Evolutionary conservation across 2,797 vertebrate genomes (phyloP).

Genomic region (Decapterus maruadsi): DNA sequence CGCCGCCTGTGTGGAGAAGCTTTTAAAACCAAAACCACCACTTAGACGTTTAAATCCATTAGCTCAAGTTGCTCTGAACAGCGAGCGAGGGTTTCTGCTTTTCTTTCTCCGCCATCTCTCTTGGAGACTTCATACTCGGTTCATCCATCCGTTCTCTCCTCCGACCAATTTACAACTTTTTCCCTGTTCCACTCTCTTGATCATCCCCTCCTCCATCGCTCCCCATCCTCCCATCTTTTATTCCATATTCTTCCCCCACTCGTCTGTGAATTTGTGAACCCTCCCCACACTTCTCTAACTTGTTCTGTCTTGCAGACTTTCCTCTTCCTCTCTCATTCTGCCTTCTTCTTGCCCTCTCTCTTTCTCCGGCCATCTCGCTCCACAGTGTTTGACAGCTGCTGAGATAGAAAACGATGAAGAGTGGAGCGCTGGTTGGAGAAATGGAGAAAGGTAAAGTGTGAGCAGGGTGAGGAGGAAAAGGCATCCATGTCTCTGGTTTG

Average conservation of each 20-base stretch:
- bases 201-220: neutral
- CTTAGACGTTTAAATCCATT: neutral
- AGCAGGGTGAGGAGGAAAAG: neutral
- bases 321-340: neutral
- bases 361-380: neutral
- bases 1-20: neutral
- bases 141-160: conserved; percentile 14
- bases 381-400: conserved; percentile 22
- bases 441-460: neutral
- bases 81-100: neutral
- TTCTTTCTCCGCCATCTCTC: neutral
- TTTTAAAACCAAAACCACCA: neutral
- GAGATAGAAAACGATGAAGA: neutral
- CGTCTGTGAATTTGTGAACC: neutral
- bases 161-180: conserved; percentile 34
- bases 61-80: neutral
- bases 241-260: neutral
- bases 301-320: neutral
- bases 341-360: neutral
- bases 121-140: neutral
- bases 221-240: neutral
- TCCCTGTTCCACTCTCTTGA: neutral
- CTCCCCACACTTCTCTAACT: neutral
- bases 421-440: neutral
- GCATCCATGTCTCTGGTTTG: neutral